These are phyloP conservation scores for Sebastes steindachneri DNA, from an alignment of 2,797 vertebrate genomes.

Conservation along the genomic window DNA sequence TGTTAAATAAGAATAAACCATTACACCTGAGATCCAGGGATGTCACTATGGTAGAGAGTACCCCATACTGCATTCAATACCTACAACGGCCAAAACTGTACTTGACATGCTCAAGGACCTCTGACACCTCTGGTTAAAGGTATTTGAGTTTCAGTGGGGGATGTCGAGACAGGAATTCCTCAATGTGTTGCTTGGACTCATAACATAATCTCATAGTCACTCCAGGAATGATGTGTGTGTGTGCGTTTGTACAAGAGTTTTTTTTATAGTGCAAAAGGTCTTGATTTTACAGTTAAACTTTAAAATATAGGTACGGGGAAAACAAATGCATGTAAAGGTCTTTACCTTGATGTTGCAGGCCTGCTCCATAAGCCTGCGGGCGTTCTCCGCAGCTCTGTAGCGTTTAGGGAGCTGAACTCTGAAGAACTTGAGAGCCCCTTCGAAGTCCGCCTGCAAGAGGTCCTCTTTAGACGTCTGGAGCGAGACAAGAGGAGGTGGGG, in stretches of 20 bases:
- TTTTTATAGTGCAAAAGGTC: neutral
- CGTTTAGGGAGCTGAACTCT: conserved; percentile 97
- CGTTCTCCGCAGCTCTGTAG: conserved; percentile 97
- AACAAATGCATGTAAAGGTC: neutral
- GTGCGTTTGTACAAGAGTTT: neutral
- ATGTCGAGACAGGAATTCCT: conserved; percentile 1
- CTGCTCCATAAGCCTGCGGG: conserved; percentile 96
- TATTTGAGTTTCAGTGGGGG: conserved; percentile 9
- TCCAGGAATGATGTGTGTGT: neutral
- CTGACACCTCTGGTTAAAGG: conserved; percentile 5
- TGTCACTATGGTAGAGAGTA: neutral
- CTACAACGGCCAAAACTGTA: neutral
- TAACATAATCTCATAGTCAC: neutral
- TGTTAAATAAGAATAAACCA: no score
- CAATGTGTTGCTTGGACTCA: neutral
- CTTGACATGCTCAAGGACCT: neutral
- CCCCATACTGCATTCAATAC: neutral
- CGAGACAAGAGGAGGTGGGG: conserved; percentile 8
- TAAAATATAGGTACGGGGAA: neutral
- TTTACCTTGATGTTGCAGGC: conserved; percentile 98
- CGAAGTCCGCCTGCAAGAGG: conserved; percentile 97
- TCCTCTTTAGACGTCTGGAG: conserved; percentile 97
- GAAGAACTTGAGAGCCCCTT: conserved; percentile 99
- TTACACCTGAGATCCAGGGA: neutral
- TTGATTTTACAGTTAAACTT: neutral